Percentiles rank a stretch among this genome's conserved stretches.
These are phyloP conservation scores for Oreocharis arfaki DNA, from an alignment of 2,113 vertebrate species.

Conservation along the genomic window DNA sequence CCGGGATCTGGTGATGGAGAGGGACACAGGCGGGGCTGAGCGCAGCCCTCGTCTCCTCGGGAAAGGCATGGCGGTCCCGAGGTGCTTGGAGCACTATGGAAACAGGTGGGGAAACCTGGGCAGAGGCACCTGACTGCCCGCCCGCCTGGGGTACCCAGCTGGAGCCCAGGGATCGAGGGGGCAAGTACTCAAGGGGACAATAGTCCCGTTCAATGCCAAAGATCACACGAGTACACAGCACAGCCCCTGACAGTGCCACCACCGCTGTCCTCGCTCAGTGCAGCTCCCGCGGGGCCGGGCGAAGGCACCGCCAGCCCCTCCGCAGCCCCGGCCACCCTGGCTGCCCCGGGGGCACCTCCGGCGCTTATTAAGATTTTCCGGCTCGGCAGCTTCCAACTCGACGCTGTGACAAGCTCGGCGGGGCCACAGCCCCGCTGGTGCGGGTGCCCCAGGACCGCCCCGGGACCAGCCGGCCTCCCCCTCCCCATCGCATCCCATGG, in stretches of 20 bases:
- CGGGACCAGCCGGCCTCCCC: too few relatives aligned
- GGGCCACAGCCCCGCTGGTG: too few relatives aligned
- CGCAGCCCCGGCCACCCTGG: background rate
- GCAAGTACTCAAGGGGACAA: background rate
- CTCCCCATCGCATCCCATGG: background rate
- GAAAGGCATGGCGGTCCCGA: fast-evolving
- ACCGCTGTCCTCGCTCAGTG: background rate
- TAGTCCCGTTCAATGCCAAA: background rate
- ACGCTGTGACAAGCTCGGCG: background rate
- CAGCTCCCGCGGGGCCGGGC: background rate
- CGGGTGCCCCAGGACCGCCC: background rate
- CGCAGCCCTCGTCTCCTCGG: background rate
- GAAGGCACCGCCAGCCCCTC: background rate
- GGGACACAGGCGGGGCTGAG: background rate
- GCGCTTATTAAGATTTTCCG: fast-evolving
- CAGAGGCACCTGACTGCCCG: background rate
- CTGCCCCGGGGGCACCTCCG: background rate
- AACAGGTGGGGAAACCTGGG: background rate
- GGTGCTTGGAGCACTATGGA: fast-evolving
- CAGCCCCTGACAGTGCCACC: background rate
- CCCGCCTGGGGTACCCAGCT: background rate
- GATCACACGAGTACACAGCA: fast-evolving
- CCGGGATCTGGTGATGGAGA: background rate
- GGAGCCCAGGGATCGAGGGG: background rate
- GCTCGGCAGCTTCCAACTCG: background rate